phyloP scores from a whole-genome alignment of 2,797 vertebrate genomes.

The Amblyraja radiata region DNA sequence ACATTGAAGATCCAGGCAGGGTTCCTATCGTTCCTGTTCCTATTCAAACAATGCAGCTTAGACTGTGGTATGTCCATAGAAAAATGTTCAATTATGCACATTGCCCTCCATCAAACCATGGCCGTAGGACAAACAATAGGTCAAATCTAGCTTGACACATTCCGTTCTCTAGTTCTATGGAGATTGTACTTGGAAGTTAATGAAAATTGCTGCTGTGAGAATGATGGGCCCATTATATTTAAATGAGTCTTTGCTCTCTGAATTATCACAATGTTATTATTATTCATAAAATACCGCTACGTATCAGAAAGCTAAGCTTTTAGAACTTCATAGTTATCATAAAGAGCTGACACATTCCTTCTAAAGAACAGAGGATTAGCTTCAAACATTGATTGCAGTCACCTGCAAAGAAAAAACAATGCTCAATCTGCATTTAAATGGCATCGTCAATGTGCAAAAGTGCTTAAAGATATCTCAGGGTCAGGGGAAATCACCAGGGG shows the following conservation, averaged over 20 bases:
- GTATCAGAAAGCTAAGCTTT: not conserved
- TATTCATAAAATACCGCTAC: constrained; percentile 5
- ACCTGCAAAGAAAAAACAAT: not conserved
- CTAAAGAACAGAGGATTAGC: not conserved
- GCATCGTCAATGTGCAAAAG: not conserved
- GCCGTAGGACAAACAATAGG: not conserved
- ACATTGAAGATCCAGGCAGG: not conserved
- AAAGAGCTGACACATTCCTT: not conserved
- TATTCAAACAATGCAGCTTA: not conserved
- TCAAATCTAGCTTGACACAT: not conserved
- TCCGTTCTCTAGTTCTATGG: not conserved
- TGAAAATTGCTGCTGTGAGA: constrained; percentile 1
- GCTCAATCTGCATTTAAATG: not conserved
- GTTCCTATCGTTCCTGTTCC: not conserved
- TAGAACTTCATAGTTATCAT: constrained; percentile 9
- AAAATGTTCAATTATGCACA: no score
- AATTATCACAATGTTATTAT: not conserved
- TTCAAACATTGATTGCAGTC: not conserved
- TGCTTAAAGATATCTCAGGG: not conserved
- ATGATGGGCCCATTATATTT: constrained; percentile 18
- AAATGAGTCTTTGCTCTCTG: not conserved
- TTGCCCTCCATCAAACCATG: not conserved
- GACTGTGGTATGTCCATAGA: not conserved
- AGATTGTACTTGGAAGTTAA: not conserved
- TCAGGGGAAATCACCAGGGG: not conserved